Evolutionary conservation across 1,140 invertebrate species (phyloP).

Genomic region (Cecropterus lyciades): DNA sequence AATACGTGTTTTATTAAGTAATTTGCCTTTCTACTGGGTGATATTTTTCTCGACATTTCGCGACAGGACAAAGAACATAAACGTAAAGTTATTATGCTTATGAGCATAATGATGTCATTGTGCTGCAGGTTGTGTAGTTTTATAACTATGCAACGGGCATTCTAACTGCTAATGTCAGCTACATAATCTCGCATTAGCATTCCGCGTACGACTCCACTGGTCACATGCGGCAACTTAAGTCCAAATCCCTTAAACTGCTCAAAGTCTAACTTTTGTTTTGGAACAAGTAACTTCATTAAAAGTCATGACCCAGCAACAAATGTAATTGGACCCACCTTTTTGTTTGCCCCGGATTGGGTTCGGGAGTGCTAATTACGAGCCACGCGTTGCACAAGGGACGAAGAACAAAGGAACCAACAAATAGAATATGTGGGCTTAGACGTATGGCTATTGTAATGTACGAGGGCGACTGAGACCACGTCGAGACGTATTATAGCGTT

Average conservation of each 20-base stretch:
- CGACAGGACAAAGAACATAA: conserved; percentile 5
- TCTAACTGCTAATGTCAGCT: conserved; percentile 27
- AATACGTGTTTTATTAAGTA: too few relatives aligned
- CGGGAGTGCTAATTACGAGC: conserved; percentile 48
- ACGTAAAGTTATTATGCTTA: conserved; percentile 15
- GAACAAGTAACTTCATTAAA: conserved; percentile 54
- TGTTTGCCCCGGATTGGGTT: conserved; percentile 39
- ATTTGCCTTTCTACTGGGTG: too few relatives aligned
- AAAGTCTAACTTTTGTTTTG: conserved; percentile 37
- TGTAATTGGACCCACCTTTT: conserved; percentile 46
- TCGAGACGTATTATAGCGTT: conserved; percentile 31
- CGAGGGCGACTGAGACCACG: conserved; percentile 30
- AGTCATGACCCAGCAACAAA: conserved; percentile 60
- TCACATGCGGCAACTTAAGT: conserved; percentile 4
- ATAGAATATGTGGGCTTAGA: conserved; percentile 34
- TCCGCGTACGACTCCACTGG: not conserved
- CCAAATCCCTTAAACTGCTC: conserved; percentile 39
- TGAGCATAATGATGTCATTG: conserved; percentile 30
- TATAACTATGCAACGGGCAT: conserved; percentile 13
- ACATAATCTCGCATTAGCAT: conserved; percentile 30
- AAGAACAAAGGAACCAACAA: conserved; percentile 49
- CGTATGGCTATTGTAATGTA: conserved; percentile 26
- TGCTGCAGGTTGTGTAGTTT: conserved; percentile 15
- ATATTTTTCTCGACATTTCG: conserved; percentile 1
- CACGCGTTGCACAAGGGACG: conserved; percentile 45